phyloP scores from a whole-genome alignment of 2,797 vertebrate species.

The Xenops minutus region DNA sequence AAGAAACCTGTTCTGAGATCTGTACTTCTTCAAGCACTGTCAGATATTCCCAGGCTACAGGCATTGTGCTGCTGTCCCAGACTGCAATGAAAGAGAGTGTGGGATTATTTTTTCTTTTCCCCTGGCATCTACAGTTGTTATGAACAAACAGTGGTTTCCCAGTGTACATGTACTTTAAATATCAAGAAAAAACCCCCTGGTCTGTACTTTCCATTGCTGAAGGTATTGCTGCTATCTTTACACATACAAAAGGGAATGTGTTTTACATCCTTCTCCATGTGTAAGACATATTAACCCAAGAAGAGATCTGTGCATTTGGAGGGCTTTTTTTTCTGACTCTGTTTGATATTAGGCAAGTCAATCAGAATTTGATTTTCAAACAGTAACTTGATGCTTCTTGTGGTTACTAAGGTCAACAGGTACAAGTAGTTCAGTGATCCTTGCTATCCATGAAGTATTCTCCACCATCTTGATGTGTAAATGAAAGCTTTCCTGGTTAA shows the following conservation, averaged over 20 bases:
- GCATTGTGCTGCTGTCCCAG: neutral
- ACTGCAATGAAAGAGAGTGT: neutral
- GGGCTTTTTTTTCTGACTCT: neutral
- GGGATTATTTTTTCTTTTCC: neutral
- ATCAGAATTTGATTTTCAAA: neutral
- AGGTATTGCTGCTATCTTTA: neutral
- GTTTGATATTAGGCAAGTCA: neutral
- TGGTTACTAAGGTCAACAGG: neutral
- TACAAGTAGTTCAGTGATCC: neutral
- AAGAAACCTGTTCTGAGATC: neutral
- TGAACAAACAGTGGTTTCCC: neutral
- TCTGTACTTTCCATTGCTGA: neutral
- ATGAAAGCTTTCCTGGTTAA: neutral
- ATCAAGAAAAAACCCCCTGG: accelerated
- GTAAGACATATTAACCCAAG: neutral
- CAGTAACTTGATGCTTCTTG: neutral
- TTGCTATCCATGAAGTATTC: neutral
- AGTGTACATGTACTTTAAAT: neutral
- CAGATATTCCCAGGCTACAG: neutral
- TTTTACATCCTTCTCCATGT: neutral
- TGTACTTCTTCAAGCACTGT: neutral
- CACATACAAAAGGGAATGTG: neutral
- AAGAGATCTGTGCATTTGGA: neutral
- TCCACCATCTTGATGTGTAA: neutral
- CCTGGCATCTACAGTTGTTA: neutral